Conservation (phyloP, 2,797 vertebrate genomes). For the Synaphobranchus kaupii region DNA sequence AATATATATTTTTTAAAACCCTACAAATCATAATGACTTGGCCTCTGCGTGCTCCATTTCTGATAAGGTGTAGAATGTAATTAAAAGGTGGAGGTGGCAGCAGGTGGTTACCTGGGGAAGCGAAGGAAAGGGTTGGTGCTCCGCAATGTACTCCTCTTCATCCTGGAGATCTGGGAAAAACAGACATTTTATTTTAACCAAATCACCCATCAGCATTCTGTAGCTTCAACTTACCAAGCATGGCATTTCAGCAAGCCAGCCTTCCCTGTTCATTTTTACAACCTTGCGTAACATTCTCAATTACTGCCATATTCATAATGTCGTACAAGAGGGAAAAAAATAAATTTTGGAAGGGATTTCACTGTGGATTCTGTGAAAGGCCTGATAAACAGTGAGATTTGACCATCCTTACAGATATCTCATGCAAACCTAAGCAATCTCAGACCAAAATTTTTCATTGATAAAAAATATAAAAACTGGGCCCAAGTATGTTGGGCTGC, state of each 20-base stretch:
- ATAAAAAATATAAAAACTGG: background rate
- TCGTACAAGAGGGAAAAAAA: background rate
- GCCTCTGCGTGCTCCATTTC: background rate
- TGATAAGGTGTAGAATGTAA: too few relatives aligned
- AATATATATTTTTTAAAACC: too few relatives aligned
- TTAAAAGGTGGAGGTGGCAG: background rate
- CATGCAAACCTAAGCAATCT: background rate
- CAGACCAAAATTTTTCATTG: background rate
- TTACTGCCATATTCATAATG: background rate
- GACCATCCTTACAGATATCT: background rate
- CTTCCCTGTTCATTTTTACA: background rate
- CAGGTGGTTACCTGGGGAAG: constrained; percentile 80
- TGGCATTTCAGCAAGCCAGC: background rate
- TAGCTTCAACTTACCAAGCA: background rate
- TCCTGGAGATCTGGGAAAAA: constrained; percentile 73
- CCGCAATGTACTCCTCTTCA: constrained; percentile 86
- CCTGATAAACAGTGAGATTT: background rate
- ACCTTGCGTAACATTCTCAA: background rate
- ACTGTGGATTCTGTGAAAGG: too few relatives aligned
- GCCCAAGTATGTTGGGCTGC: background rate
- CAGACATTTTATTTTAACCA: background rate
- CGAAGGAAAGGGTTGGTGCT: constrained; percentile 95
- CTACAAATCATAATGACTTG: background rate
- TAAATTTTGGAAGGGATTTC: background rate
- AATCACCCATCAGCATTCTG: background rate